phyloP scores from a whole-genome alignment of 2,113 vertebrate species.

The Gavia stellata region DNA sequence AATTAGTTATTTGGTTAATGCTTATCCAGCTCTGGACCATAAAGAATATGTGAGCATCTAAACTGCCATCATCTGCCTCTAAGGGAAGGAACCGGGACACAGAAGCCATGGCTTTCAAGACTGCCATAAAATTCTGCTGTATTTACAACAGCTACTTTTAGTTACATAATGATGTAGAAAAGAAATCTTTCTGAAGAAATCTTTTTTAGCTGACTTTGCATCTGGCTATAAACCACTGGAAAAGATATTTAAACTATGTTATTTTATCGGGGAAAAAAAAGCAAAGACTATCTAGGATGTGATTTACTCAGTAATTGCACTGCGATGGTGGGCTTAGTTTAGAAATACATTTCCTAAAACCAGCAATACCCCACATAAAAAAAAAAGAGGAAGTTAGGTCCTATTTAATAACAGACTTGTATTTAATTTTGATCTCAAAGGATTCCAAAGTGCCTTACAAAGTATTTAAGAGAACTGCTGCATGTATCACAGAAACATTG shows the following conservation, averaged over 20 bases:
- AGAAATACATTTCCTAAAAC: slow-evolving; percentile 39
- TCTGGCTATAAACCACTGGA: slow-evolving; percentile 39
- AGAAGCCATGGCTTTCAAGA: background rate
- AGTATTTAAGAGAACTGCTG: background rate
- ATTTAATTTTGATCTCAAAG: slow-evolving; percentile 33
- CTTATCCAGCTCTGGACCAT: background rate
- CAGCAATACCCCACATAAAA: background rate
- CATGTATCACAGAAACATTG: background rate
- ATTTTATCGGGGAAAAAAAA: slow-evolving; percentile 3
- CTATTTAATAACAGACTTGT: slow-evolving; percentile 2
- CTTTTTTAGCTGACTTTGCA: slow-evolving; percentile 51
- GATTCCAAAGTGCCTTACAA: background rate
- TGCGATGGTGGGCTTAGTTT: slow-evolving; percentile 24
- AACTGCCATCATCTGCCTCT: background rate
- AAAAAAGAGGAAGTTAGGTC: background rate
- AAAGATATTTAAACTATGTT: slow-evolving; percentile 51
- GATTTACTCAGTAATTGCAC: slow-evolving; percentile 50
- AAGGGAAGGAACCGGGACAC: background rate
- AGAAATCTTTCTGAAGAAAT: slow-evolving; percentile 16
- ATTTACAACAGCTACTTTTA: slow-evolving; percentile 6
- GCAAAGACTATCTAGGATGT: slow-evolving; percentile 34
- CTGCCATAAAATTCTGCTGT: background rate
- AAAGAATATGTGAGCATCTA: background rate
- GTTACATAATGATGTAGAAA: slow-evolving; percentile 13
- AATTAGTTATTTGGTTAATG: background rate